Percentiles rank a stretch among this genome's conserved stretches.
These are phyloP conservation scores for Pardosa pseudoannulata DNA, from an alignment of 2,888 invertebrate species.

Conservation along the genomic window DNA sequence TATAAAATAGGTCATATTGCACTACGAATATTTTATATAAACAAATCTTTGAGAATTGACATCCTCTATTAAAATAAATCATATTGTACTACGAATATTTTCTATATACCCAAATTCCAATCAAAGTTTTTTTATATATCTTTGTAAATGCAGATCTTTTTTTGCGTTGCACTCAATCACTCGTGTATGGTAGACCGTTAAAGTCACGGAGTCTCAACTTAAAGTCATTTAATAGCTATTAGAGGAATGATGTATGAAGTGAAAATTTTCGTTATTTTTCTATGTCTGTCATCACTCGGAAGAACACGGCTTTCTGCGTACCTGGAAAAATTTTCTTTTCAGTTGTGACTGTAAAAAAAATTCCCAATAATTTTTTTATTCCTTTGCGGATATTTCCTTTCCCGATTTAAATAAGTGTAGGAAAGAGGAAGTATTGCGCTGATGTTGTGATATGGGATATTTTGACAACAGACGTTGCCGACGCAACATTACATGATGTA, in stretches of 20 bases:
- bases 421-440: slow-evolving; percentile 29
- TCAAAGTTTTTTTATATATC: too few species aligned
- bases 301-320: background rate
- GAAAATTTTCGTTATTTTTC: slow-evolving; percentile 28
- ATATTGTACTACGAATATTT: too few species aligned
- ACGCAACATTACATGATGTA: too few species aligned
- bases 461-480: too few species aligned
- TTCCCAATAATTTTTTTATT: slow-evolving; percentile 5
- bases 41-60: too few species aligned
- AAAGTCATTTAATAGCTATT: slow-evolving; percentile 41
- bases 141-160: too few species aligned
- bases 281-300: slow-evolving; percentile 1
- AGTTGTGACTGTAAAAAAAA: background rate
- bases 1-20: too few species aligned
- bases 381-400: slow-evolving; percentile 16
- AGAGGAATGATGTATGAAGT: slow-evolving; percentile 36
- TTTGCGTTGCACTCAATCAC: background rate
- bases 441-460: too few species aligned
- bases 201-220: slow-evolving; percentile 20
- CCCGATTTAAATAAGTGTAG: slow-evolving; percentile 39
- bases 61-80: too few species aligned
- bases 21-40: too few species aligned
- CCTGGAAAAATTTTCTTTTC: too few species aligned
- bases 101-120: too few species aligned
- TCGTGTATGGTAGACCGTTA: background rate